phyloP scores from a whole-genome alignment of 2,888 invertebrate species.

The Stenolophus ochropezus region DNA sequence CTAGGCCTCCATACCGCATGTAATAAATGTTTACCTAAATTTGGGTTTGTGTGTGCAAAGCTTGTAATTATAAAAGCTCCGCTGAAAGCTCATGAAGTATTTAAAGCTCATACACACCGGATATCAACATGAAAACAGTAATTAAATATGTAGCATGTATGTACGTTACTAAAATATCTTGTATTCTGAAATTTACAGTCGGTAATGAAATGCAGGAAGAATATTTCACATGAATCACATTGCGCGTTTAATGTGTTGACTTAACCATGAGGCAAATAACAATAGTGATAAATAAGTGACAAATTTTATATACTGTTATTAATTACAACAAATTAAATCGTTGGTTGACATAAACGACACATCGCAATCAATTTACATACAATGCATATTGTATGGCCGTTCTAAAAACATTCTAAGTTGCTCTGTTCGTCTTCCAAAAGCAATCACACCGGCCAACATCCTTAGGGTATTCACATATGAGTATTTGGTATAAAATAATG shows the following conservation, averaged over 20 bases:
- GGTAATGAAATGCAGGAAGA: not conserved
- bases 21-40: not conserved
- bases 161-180: not conserved
- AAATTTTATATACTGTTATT: not conserved
- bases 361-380: not conserved
- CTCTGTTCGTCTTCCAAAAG: too few species aligned
- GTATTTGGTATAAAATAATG: not conserved
- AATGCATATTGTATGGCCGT: not conserved
- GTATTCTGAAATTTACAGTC: not conserved
- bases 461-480: not conserved
- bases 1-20: too few species aligned
- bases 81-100: constrained; percentile 2
- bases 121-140: not conserved
- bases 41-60: not conserved
- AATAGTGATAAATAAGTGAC: not conserved
- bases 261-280: not conserved
- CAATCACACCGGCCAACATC: too few species aligned
- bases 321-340: constrained; percentile 1
- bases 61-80: not conserved
- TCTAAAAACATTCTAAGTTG: not conserved
- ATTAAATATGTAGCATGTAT: not conserved
- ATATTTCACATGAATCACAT: not conserved
- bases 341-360: not conserved
- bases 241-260: not conserved
- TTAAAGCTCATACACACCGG: not conserved